A percentile compares a stretch with the other conserved stretches of the same genome.
phyloP scores from a whole-genome alignment of 2,797 vertebrate species.

The Hyperoplus lanceolatus region DNA sequence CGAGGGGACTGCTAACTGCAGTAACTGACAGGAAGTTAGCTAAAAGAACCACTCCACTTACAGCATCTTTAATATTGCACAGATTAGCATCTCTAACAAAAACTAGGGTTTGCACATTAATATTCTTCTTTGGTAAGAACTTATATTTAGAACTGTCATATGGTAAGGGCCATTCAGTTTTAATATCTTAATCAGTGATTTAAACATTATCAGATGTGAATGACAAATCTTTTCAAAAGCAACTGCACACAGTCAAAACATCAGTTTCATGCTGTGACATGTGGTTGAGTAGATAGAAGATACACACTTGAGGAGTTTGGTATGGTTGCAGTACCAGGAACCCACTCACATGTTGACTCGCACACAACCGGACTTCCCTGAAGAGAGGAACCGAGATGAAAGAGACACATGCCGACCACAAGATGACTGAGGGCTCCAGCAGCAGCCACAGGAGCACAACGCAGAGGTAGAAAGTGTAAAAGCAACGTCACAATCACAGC shows the following conservation, averaged over 20 bases:
- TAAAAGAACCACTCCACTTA: too few relatives aligned
- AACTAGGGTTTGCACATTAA: too few relatives aligned
- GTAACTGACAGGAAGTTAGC: too few relatives aligned
- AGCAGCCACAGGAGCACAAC: constrained; percentile 32
- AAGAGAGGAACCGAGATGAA: constrained; percentile 76
- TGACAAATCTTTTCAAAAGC: constrained; percentile 4
- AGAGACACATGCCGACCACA: constrained; percentile 66
- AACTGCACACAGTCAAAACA: constrained; percentile 28
- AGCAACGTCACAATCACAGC: constrained; percentile 23
- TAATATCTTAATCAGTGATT: not conserved
- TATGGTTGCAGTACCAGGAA: constrained; percentile 77
- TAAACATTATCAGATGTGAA: not conserved
- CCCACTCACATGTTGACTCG: constrained; percentile 62
- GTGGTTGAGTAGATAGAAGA: constrained; percentile 52
- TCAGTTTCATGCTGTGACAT: constrained; percentile 19
- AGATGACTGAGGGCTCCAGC: constrained; percentile 55
- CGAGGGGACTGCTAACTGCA: too few relatives aligned
- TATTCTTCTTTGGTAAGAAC: not conserved
- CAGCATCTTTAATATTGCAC: too few relatives aligned
- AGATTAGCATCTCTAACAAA: not conserved
- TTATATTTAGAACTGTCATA: not conserved
- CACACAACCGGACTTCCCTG: constrained; percentile 75
- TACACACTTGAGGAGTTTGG: constrained; percentile 19
- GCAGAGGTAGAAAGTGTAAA: constrained; percentile 41
- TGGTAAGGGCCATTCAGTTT: not conserved